phyloP scores from a whole-genome alignment of 2,888 invertebrate species.

The Clanis bilineata region DNA sequence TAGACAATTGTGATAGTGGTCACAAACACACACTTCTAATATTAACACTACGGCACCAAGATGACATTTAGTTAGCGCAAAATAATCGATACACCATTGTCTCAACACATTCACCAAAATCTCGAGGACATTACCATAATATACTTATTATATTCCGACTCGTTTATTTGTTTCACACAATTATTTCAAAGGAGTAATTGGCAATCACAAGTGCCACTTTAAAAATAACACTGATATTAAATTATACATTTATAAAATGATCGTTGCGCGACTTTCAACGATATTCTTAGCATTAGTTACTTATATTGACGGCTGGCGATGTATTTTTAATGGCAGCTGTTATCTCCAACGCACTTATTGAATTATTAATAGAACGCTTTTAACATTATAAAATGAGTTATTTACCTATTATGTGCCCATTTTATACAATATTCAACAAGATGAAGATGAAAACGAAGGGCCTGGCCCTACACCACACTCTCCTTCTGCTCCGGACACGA shows the following conservation, averaged over 20 bases:
- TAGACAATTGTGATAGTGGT: slow-evolving; percentile 77
- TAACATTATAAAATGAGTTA: slow-evolving; percentile 43
- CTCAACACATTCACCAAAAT: slow-evolving; percentile 77
- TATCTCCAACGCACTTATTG: slow-evolving; percentile 30
- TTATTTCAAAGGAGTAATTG: slow-evolving; percentile 32
- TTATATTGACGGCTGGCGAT: slow-evolving; percentile 56
- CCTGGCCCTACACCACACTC: slow-evolving; percentile 79
- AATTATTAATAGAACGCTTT: slow-evolving; percentile 23
- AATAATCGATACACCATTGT: slow-evolving; percentile 83
- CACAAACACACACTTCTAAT: slow-evolving; percentile 80
- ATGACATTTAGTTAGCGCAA: slow-evolving; percentile 81
- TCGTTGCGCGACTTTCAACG: slow-evolving; percentile 72
- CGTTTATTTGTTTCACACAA: slow-evolving; percentile 19
- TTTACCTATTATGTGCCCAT: slow-evolving; percentile 82
- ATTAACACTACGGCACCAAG: slow-evolving; percentile 79
- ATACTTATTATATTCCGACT: slow-evolving; percentile 39
- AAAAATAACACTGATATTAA: slow-evolving; percentile 65
- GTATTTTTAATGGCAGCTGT: slow-evolving; percentile 58
- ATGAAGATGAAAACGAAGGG: slow-evolving; percentile 78
- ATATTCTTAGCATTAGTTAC: slow-evolving; percentile 76
- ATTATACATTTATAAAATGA: slow-evolving; percentile 63
- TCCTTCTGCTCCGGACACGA: slow-evolving; percentile 78
- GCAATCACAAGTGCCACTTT: slow-evolving; percentile 43
- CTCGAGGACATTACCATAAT: slow-evolving; percentile 51
- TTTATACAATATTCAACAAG: slow-evolving; percentile 73